Evolutionary conservation across 2,797 vertebrate genomes (phyloP).

Genomic region (Peromyscus attwateri): DNA sequence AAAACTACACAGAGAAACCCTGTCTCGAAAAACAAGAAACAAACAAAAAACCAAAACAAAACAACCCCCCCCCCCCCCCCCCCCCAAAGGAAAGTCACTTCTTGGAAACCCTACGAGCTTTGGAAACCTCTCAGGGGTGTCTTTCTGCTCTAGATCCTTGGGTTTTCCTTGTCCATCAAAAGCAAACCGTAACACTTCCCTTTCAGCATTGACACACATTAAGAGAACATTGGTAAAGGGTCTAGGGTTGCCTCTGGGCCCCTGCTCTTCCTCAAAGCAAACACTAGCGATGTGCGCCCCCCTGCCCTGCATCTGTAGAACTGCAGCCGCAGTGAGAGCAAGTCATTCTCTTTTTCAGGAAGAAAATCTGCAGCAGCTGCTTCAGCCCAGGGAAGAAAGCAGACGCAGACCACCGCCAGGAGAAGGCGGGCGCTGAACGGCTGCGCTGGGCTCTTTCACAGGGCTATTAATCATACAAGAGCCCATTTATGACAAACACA

Average conservation of each 20-base stretch:
- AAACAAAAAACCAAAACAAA: no score
- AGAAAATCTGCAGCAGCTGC: neutral
- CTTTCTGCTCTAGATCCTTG: neutral
- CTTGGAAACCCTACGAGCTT: neutral
- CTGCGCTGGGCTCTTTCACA: slow-evolving; percentile 32
- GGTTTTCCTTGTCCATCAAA: neutral
- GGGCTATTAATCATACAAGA: slow-evolving; percentile 72
- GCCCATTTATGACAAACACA: slow-evolving; percentile 70
- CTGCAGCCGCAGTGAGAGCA: slow-evolving; percentile 11
- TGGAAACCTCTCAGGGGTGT: neutral
- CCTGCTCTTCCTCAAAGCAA: neutral
- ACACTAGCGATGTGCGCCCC: neutral
- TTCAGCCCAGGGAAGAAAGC: neutral
- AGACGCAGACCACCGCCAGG: slow-evolving; percentile 27
- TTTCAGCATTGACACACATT: neutral
- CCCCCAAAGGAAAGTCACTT: neutral
- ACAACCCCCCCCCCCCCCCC: no score
- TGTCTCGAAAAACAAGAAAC: no score
- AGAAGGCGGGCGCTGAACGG: neutral
- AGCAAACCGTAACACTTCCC: neutral
- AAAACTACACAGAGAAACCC: no score
- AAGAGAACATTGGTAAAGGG: neutral
- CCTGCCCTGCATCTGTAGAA: neutral
- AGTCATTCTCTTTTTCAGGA: neutral
- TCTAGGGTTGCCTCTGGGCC: accelerated